Evolutionary conservation across 92 coral and sea anemone genomes (phyloP), one percentile per base, ranked within the genome.

Genomic region (Blastomussa wellsi): DNA sequence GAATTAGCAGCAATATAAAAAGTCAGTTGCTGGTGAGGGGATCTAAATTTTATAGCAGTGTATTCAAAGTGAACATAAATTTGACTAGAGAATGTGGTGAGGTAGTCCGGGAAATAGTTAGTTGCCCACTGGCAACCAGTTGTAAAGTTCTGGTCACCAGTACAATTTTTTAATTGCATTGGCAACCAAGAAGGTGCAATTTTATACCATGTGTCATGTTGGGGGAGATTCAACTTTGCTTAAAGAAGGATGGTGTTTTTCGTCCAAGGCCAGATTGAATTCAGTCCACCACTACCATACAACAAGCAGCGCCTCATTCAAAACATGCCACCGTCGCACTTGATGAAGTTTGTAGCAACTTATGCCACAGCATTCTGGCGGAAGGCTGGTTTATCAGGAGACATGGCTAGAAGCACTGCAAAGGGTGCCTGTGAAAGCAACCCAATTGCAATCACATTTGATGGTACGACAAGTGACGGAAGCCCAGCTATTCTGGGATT

Each of bases 361-460:
- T 96, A 96, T 71, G 87, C 86, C 26, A 89, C 93, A 29, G 93
- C 99, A 1, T 96, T 96, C 84, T 96, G 99, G 99, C 93, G 99
- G 26, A 92, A 86, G 77, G 92, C 92, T 36, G 99, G 98, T 4
- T 84, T 94, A 79, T 96, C 99, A 28, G 99, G 99, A n/a, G 94
- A 94, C 36, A 81, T 90, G 53, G 87, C 78, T 6, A 92, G 94
- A 41, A 80, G 77, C 29, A 85, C 98, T 5, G 83, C 77, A 29
- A 86, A 80, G 42, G 90, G 90, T 41, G 52, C 77, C 31, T 88
- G 95, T 74, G 92, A 88, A n/a, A 37, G 32, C 29, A 88, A 90
- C 66, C 99, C 99, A 44, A 82, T 94, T 13, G 89, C 91, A 29
- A 60, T 88, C 29, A 92, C 95, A 19, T 88, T 94, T 72, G 99